Evolutionary conservation across 2,888 invertebrate species (phyloP).

Genomic region (Drosophila dives): DNA sequence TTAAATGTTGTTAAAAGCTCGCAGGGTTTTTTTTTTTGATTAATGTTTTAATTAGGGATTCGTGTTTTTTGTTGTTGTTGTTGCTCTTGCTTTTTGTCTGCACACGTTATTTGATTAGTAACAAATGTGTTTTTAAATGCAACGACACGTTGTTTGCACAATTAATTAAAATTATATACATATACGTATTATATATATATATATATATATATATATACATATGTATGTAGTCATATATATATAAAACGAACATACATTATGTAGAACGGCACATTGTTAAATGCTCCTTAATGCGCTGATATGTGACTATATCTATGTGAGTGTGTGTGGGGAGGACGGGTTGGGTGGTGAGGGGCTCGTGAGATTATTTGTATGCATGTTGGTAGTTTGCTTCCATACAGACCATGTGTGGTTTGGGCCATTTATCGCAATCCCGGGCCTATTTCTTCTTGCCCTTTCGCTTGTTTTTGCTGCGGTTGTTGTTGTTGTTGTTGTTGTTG

Average conservation of each 20-base stretch:
- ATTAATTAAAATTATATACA: conserved; percentile 62
- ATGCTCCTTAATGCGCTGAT: conserved; percentile 51
- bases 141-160: conserved; percentile 72
- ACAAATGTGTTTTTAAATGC: conserved; percentile 79
- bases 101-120: conserved; percentile 69
- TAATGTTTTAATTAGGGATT: conserved; percentile 23
- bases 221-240: conserved; percentile 29
- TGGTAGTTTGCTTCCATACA: conserved; percentile 38
- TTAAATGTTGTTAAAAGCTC: conserved; percentile 52
- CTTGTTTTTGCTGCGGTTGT: conserved; percentile 74
- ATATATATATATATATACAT: conserved; percentile 33
- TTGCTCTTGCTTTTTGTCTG: conserved; percentile 18
- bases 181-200: conserved; percentile 44
- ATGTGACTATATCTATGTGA: conserved; percentile 42
- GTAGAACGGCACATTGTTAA: conserved; percentile 38
- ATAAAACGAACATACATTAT: conserved; percentile 38
- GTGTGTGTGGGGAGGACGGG: conserved; percentile 15
- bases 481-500: conserved; percentile 45
- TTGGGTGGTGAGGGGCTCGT: conserved; percentile 18
- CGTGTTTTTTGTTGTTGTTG: conserved; percentile 34
- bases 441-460: conserved; percentile 79
- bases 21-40: neutral
- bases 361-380: conserved; percentile 31
- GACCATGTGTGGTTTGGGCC: conserved; percentile 62
- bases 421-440: conserved; percentile 23